A percentile compares a stretch with the other conserved stretches of the same genome.
These are phyloP conservation scores for Rhodinocichla rosea DNA, from an alignment of 2,113 vertebrate genomes.

Conservation along the genomic window DNA sequence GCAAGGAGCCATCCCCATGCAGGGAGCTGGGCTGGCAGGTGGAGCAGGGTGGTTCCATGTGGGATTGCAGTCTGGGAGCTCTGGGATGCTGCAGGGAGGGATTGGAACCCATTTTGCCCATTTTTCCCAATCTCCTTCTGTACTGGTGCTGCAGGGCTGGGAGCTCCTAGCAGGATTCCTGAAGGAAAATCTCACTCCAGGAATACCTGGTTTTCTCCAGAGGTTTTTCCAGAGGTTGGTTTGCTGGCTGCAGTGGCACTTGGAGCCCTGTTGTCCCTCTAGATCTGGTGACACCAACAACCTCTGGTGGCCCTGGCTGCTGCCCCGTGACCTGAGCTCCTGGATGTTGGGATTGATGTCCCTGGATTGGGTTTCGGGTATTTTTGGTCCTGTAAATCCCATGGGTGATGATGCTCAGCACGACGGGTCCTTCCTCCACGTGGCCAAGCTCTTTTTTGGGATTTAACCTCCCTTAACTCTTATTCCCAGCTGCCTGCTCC, in stretches of 20 bases:
- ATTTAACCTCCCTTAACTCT: background rate
- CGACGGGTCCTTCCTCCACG: background rate
- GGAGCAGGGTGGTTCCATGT: background rate
- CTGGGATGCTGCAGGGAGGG: background rate
- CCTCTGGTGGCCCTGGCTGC: accelerated
- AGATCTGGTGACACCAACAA: background rate
- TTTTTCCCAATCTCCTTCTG: background rate
- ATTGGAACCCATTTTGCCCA: background rate
- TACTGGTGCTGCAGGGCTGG: background rate
- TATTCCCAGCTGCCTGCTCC: background rate
- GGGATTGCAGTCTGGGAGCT: background rate
- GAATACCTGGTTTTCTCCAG: accelerated
- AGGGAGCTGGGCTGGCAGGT: background rate
- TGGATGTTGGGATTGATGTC: background rate
- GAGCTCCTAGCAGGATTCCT: background rate
- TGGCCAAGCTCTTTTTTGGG: background rate
- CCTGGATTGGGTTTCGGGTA: background rate
- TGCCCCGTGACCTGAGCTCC: accelerated
- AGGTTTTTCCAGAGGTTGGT: background rate
- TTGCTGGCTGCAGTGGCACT: background rate
- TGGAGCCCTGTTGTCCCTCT: background rate
- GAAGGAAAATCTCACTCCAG: accelerated
- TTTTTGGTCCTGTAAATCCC: background rate
- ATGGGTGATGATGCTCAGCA: accelerated
- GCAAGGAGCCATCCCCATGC: background rate